These are phyloP conservation scores for Habrosyne pyritoides DNA, from an alignment of 2,888 invertebrate species.

Conservation along the genomic window DNA sequence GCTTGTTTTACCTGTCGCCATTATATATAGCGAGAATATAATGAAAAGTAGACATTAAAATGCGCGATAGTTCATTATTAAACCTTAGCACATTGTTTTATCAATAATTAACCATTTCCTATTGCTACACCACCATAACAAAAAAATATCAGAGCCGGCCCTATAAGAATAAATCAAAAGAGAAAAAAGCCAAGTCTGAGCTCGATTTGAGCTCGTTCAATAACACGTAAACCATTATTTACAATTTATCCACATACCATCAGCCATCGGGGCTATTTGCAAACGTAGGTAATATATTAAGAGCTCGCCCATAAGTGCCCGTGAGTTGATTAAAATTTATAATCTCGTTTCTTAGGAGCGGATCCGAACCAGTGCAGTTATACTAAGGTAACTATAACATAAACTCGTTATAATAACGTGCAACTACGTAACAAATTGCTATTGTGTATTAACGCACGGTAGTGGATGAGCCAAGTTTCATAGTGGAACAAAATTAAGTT, in stretches of 20 bases:
- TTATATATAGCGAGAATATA: too few species aligned
- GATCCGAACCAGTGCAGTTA: not conserved
- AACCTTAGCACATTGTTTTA: too few species aligned
- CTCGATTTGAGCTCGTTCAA: slow-evolving; percentile 6
- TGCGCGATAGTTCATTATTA: too few species aligned
- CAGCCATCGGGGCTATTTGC: slow-evolving; percentile 23
- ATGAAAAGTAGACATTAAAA: too few species aligned
- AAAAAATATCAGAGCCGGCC: not conserved
- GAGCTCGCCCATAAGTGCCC: slow-evolving; percentile 16
- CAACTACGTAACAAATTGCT: not conserved
- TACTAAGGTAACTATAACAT: not conserved
- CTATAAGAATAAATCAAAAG: slow-evolving; percentile 25
- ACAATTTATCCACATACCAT: slow-evolving; percentile 27
- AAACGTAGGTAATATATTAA: slow-evolving; percentile 17
- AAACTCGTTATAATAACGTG: not conserved
- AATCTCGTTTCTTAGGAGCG: slow-evolving; percentile 20
- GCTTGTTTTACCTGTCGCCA: too few species aligned
- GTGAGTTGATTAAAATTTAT: slow-evolving; percentile 44
- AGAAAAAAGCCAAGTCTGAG: slow-evolving; percentile 27
- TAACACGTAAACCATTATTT: slow-evolving; percentile 25
- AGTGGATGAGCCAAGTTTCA: not conserved
- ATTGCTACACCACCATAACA: too few species aligned
- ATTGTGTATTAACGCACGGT: not conserved
- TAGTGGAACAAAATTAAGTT: too few species aligned
- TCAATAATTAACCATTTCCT: too few species aligned